Base-by-base conservation (phyloP, 2,797 vertebrate species). In the Leptoclinus maculatus region DNA sequence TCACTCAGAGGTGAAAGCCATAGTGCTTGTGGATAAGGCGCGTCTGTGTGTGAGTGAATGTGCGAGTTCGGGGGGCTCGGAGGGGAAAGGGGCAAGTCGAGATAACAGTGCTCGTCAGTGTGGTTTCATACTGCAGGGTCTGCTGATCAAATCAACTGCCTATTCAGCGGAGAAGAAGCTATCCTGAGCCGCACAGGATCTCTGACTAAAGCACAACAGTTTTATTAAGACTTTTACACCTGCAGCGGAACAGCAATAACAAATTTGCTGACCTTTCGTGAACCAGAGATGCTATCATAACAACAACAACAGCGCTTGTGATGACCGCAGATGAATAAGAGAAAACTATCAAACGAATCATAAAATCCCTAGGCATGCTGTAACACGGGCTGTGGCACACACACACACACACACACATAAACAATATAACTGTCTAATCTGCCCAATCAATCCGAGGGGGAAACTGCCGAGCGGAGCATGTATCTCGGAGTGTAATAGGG, bases 1-100 rank as follows among this genome's bases (percentile, higher is more conserved):
- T 89, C 91, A 86, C 76, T 88, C 91, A 78, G 82, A 87, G 82
- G 84, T 87, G 86, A 91, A 89, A 89, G 91, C 87, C 83, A 79
- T 53, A 60, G 83, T 54, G 77, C 38, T 69, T 14, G 21, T 23
- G 75, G 77, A 79, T 74, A 49, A 72, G 62, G 45, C 66, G n/a
- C 32, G 41, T 75, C 68, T 49, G 54, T 25, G n/a, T 45, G 66
- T 11, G 69, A 49, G 63, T 14, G n/a, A 34, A 56, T 5, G 68
- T 85, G 76, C 77, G 79, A 84, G 76, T 74, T 57, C 27, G 41
- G 19, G 47, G 39, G 39, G 11, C n/a, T 84, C 62, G 17, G 63
- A 68, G 78, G 53, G 45, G 64, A 71, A 59, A 38, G 45, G 27
- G 67, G 63, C 58, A 29, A 54, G 38, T 23, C 45, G 66, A 82